Base-by-base conservation (phyloP, 2,888 invertebrate species). In the Erynnis tages region DNA sequence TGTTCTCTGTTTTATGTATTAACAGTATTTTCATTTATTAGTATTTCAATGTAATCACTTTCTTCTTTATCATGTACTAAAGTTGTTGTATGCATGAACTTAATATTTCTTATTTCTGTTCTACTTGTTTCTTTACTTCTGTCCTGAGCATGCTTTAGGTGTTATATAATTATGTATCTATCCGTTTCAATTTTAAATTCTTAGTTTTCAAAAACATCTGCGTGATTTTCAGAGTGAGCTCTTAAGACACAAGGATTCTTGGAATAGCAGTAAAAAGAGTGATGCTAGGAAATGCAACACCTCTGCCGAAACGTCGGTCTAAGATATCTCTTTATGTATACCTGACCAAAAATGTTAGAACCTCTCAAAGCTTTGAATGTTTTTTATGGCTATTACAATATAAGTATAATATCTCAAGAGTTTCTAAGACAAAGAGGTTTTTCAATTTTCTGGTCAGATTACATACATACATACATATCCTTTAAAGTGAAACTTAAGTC, bases 221-320 rank as follows among this genome's bases (percentile, higher is more conserved):
- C 65, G 63, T 65, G 60, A 54, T 71, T 89, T 85, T 66, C 90
- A 90, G 90, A 87, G 73, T 54, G 90, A 90, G 55, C 67, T 76
- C 53, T 67, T 82, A 66, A 85, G 79, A 69, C 79, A 87, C 58
- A 90, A 83, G 75, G 87, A 87, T 55, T 88, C 88, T 14, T 90
- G 90, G 90, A 82, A 83, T 66, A 77, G 78, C 54, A 76, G 76
- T 40, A 83, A 76, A 76, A 88, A 81, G 62, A 69, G 66, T 59
- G 84, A 82, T 30, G 70, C 75, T 67, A 81, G 74, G 58, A 86
- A 84, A 68, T 79, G 72, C 60, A 77, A 71, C 62, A 70, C 74
- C 2, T 89, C 90, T 16, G 85, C 90, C 61, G 90, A 90, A 82
- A 90, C 90, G 44, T 89, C 90, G 65, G 90, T 90, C 60, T 90